Evolutionary conservation across 2,888 invertebrate genomes (phyloP).

Genomic region (Drosophila atripex): DNA sequence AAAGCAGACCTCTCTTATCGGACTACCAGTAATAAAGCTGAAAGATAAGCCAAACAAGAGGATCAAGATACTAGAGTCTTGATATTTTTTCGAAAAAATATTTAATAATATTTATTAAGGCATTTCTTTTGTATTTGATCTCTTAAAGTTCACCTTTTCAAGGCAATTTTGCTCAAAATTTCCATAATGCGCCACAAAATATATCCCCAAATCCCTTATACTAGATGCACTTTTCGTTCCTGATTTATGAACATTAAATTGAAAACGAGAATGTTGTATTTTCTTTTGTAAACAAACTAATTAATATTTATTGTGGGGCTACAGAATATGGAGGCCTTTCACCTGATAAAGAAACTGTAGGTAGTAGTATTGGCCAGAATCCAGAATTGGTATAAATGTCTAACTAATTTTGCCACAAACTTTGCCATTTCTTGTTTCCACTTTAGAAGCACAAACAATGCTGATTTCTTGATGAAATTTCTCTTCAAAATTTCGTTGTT

Average conservation of each 20-base stretch:
- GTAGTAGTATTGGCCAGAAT: conserved; percentile 14
- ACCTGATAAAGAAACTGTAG: conserved; percentile 35
- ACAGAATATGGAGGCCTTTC: conserved; percentile 36
- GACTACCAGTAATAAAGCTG: conserved; percentile 20
- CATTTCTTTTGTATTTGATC: conserved; percentile 3
- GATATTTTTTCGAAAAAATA: neutral
- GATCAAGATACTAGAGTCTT: conserved; percentile 9
- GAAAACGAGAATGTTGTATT: conserved; percentile 53
- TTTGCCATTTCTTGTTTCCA: conserved; percentile 16
- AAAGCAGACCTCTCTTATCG: conserved; percentile 32
- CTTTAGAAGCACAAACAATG: conserved; percentile 34
- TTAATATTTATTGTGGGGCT: conserved; percentile 64
- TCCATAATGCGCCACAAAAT: conserved; percentile 33
- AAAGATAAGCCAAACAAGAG: conserved; percentile 35
- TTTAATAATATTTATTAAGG: neutral
- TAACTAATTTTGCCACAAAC: conserved; percentile 36
- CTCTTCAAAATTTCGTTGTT: conserved; percentile 24
- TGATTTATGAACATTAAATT: conserved; percentile 40
- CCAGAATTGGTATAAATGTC: conserved; percentile 30
- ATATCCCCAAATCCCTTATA: conserved; percentile 44
- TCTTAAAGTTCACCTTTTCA: conserved; percentile 4
- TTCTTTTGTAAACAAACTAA: conserved; percentile 69
- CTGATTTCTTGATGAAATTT: conserved; percentile 39
- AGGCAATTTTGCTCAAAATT: conserved; percentile 10
- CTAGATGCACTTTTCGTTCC: conserved; percentile 58